Conservation (phyloP, 2,797 vertebrate genomes). For the Arnoldichthys spilopterus region DNA sequence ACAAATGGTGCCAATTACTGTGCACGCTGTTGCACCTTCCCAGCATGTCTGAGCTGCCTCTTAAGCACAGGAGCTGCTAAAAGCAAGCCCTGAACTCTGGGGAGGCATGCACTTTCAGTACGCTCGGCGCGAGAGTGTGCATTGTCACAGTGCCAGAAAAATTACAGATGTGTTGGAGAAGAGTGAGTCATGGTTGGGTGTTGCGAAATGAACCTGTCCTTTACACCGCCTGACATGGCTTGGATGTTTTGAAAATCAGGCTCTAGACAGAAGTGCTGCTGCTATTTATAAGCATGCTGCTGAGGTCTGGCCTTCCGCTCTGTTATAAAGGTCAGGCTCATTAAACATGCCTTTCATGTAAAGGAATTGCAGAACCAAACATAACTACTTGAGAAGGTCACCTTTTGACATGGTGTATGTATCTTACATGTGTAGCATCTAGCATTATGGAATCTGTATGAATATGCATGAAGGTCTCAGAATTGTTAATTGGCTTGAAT, state of each 20-base stretch:
- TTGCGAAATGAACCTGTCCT: constrained; percentile 39
- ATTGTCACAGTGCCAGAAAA: constrained; percentile 66
- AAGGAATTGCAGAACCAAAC: constrained; percentile 11
- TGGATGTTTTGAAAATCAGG: constrained; percentile 56
- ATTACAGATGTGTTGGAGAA: constrained; percentile 55
- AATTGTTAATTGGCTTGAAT: not conserved
- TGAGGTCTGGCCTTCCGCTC: constrained; percentile 50
- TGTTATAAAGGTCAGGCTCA: constrained; percentile 71
- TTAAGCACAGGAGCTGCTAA: constrained; percentile 59
- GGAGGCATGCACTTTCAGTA: constrained; percentile 54
- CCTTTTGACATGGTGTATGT: constrained; percentile 36
- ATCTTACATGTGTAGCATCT: constrained; percentile 4
- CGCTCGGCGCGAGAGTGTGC: constrained; percentile 48
- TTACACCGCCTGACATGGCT: constrained; percentile 54
- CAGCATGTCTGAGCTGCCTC: constrained; percentile 57
- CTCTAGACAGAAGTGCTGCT: constrained; percentile 38
- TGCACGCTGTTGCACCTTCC: constrained; percentile 31
- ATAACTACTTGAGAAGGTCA: constrained; percentile 16
- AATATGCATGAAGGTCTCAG: constrained; percentile 19
- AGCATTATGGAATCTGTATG: constrained; percentile 1
- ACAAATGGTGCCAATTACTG: constrained; percentile 26
- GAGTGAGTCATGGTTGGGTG: constrained; percentile 63
- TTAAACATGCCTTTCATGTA: constrained; percentile 64
- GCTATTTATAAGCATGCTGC: constrained; percentile 67
- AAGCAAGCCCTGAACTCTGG: constrained; percentile 63